Evolutionary conservation across 92 coral and sea anemone genomes (phyloP).

Genomic region (Paramuricea clavata): DNA sequence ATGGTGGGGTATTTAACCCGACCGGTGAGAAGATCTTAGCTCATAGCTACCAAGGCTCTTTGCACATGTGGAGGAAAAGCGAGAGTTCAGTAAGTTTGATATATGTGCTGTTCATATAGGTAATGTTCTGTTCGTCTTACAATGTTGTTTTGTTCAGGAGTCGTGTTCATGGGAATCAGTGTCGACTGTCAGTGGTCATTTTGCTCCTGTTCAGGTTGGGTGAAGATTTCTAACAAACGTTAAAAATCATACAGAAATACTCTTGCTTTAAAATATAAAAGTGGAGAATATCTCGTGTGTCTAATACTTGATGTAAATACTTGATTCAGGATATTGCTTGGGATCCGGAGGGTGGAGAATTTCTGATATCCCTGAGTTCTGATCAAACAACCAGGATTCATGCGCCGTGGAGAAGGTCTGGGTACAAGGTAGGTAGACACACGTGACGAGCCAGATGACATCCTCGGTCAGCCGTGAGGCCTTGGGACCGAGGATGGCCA

Average conservation of each 20-base stretch:
- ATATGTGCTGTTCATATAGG: too few relatives aligned
- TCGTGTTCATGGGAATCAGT: conserved; percentile 79
- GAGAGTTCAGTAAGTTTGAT: not conserved
- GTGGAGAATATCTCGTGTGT: too few relatives aligned
- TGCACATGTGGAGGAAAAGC: conserved; percentile 81
- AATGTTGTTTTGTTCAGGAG: conserved; percentile 33
- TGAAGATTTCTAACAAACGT: too few relatives aligned
- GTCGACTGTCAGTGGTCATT: conserved; percentile 89
- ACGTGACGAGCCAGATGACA: too few relatives aligned
- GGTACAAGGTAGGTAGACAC: conserved; percentile 66
- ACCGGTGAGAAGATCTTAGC: conserved; percentile 87
- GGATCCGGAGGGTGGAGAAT: conserved; percentile 94
- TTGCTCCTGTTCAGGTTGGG: conserved; percentile 96
- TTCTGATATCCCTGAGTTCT: conserved; percentile 85
- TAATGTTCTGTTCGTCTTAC: not conserved
- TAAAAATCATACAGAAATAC: too few relatives aligned
- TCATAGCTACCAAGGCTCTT: conserved; percentile 96
- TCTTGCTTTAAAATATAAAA: not conserved
- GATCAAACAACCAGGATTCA: conserved; percentile 97
- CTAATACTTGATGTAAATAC: not conserved
- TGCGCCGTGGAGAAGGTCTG: conserved; percentile 89
- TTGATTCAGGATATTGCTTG: conserved; percentile 91
- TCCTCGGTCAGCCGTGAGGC: too few relatives aligned
- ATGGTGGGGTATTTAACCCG: conserved; percentile 90
- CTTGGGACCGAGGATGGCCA: too few relatives aligned